These are phyloP conservation scores for Agapornis canus DNA, from an alignment of 2,797 vertebrate species.

Conservation along the genomic window DNA sequence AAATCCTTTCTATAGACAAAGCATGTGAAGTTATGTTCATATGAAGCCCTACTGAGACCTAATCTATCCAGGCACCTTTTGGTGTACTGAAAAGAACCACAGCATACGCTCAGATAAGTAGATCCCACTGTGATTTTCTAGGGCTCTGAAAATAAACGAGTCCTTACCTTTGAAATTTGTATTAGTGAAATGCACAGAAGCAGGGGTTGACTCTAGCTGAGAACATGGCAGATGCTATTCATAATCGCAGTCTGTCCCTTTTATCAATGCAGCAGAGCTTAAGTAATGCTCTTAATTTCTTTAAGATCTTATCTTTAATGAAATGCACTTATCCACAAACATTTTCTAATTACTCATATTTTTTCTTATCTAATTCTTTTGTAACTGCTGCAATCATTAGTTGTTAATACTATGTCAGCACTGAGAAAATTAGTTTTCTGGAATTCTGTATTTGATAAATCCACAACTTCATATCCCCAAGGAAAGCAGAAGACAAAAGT, in stretches of 20 bases:
- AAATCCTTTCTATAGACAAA: constrained; percentile 1
- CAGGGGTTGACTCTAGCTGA: background rate
- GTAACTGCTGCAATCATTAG: background rate
- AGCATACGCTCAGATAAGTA: background rate
- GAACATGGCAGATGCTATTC: background rate
- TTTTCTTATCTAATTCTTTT: background rate
- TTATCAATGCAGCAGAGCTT: background rate
- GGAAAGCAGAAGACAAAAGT: background rate
- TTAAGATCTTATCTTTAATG: background rate
- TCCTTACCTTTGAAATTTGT: background rate
- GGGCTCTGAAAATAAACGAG: background rate
- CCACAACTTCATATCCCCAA: background rate
- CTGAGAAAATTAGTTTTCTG: background rate
- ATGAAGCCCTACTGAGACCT: constrained; percentile 10
- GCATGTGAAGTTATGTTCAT: background rate
- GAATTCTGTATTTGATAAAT: background rate
- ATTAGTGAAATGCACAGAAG: background rate
- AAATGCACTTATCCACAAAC: background rate
- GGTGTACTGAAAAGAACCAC: background rate
- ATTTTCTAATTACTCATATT: background rate
- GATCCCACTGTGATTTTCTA: constrained; percentile 23
- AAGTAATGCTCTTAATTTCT: background rate
- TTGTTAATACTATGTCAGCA: background rate
- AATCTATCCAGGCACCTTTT: background rate
- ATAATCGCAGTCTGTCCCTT: background rate